Base-by-base conservation (phyloP, 2,797 vertebrate genomes). In the Mus spretus region DNA sequence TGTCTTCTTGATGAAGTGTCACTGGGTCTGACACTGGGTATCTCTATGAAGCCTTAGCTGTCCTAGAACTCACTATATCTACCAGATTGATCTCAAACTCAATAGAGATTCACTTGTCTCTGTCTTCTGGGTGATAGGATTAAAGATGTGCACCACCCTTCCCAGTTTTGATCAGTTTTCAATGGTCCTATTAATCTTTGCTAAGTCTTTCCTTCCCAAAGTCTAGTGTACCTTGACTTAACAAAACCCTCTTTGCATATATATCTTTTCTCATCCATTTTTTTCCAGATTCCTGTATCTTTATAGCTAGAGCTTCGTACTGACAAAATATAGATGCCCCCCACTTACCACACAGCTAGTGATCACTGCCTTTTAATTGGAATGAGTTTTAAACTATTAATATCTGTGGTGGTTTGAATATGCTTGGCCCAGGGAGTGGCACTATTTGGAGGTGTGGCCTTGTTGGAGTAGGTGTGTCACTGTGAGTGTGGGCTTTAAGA, bases 381-480 rank as follows among this genome's bases (percentile, higher is more conserved):
- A 80, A 22, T 81, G 37, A 34, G 37, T n/a, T n/a, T 88, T 59
- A 92, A 57, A 84, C 31, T 93, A 22, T 65, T 83, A 74, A 84
- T 26, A 63, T 80, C 67, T 88, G 31, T 15, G 31, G 14, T 67
- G 31, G 5, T 34, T n/a, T 67, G 65, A 67, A 67, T 67, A 67
- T n/a, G 31, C 31, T 67, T 67, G 65, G 31, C 6, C 28, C 65
- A 67, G 65, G 31, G 65, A 67, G 31, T 34, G 65, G 65, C 31
- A 34, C 31, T 67, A 67, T 34, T 67, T 67, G 28, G 14, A 67
- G 65, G 31, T n/a, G 31, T 67, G 65, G 65, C 65, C 65, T 34
- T 67, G 14, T n/a, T 67, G 65, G 31, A 34, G 14, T 6, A 67
- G 12, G 65, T 67, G 65, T 67, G 31, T 7, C 31, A 67, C 14